A percentile compares a stretch with the other conserved stretches of the same genome.
phyloP scores from a whole-genome alignment of 2,888 invertebrate genomes.

The Pelosia muscerda region DNA sequence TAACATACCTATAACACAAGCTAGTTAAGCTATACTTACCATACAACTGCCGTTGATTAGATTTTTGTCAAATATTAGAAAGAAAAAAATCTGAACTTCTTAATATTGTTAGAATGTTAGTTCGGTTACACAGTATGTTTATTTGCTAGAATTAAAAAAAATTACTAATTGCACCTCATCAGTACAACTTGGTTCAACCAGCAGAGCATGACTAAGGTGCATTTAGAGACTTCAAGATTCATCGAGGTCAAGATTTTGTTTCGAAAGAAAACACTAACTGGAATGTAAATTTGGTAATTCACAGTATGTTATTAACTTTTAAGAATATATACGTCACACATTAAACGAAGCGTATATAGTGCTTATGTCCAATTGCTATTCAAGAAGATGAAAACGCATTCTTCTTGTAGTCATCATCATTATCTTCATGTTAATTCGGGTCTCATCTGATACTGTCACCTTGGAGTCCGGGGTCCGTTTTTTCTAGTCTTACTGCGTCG shows the following conservation, averaged over 20 bases:
- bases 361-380: background rate
- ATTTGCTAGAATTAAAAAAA: background rate
- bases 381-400: background rate
- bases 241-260: constrained; percentile 11
- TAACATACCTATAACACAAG: too few relatives aligned
- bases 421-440: too few relatives aligned
- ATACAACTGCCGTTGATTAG: too few relatives aligned
- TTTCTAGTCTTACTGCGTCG: too few relatives aligned
- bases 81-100: background rate
- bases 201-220: constrained; percentile 9
- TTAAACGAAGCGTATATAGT: background rate
- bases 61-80: too few relatives aligned
- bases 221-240: constrained; percentile 1
- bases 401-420: background rate
- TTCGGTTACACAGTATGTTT: background rate
- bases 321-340: background rate
- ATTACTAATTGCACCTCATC: background rate
- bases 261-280: constrained; percentile 17
- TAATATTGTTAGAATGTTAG: background rate
- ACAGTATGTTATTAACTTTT: background rate
- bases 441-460: too few relatives aligned
- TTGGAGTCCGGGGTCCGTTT: too few relatives aligned
- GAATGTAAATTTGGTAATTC: constrained; percentile 16
- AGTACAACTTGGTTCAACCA: background rate
- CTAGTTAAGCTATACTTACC: too few relatives aligned